A percentile compares a stretch with the other conserved stretches of the same genome.
These are phyloP conservation scores for Plutomurus gul DNA, from an alignment of 1,140 invertebrate genomes.

Conservation along the genomic window DNA sequence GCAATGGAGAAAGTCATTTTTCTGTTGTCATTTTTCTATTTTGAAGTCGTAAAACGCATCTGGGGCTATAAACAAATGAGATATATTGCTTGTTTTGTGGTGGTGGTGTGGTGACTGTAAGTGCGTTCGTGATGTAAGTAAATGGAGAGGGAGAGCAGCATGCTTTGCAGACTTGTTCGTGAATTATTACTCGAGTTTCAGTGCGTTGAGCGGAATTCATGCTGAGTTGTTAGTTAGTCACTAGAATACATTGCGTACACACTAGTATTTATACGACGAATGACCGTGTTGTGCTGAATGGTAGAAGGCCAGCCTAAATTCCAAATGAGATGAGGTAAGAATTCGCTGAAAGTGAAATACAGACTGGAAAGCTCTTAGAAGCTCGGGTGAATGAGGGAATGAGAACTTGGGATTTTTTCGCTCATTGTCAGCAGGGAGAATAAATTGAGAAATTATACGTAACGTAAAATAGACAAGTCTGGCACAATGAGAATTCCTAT, in stretches of 20 bases:
- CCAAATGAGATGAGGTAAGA: not conserved
- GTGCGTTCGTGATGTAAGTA: not conserved
- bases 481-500: too few relatives aligned
- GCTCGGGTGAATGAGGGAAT: not conserved
- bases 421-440: not conserved
- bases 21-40: slow-evolving; percentile 23
- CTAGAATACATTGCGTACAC: not conserved
- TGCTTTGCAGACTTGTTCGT: slow-evolving; percentile 32
- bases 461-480: too few relatives aligned
- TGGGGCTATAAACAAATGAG: slow-evolving; percentile 32
- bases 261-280: not conserved
- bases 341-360: not conserved
- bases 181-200: slow-evolving; percentile 18
- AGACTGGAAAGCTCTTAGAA: slow-evolving; percentile 15
- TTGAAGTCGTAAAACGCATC: slow-evolving; percentile 32
- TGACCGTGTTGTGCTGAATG: too few relatives aligned
- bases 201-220: not conserved
- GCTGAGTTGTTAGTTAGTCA: slow-evolving; percentile 33
- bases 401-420: not conserved
- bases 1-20: slow-evolving; percentile 15
- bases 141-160: slow-evolving; percentile 18
- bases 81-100: slow-evolving; percentile 34
- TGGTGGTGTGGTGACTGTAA: slow-evolving; percentile 16
- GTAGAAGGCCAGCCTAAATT: not conserved
- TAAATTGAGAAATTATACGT: slow-evolving; percentile 20